These are phyloP conservation scores for Hipposideros larvatus DNA, from an alignment of 2,797 vertebrate genomes.

Conservation along the genomic window DNA sequence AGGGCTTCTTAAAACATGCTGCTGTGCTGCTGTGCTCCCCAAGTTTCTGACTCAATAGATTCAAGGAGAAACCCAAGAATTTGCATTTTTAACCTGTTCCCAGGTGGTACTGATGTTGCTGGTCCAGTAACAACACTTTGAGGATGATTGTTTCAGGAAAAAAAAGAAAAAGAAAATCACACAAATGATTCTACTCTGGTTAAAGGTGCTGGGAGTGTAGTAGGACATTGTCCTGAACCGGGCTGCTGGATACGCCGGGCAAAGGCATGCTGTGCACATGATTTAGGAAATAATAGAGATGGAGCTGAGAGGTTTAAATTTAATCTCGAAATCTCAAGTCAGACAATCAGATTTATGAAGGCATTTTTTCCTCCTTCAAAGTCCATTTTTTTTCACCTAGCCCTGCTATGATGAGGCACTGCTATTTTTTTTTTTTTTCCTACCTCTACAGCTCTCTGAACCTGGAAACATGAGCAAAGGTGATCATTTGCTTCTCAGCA, in stretches of 20 bases:
- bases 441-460: not conserved
- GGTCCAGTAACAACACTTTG: not conserved
- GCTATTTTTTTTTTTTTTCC: not conserved
- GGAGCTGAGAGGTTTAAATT: not conserved
- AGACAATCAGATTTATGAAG: not conserved
- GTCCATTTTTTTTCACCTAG: not conserved
- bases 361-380: not conserved
- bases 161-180: not conserved
- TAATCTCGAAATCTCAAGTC: not conserved
- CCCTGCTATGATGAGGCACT: not conserved
- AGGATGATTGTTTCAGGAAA: not conserved
- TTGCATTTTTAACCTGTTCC: not conserved
- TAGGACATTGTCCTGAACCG: not conserved
- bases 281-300: not conserved
- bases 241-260: not conserved
- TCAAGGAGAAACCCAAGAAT: not conserved
- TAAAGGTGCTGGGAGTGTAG: not conserved
- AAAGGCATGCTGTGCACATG: not conserved
- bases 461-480: constrained; percentile 32
- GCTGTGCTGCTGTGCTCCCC: rapidly evolving
- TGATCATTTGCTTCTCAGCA: constrained; percentile 68
- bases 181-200: not conserved
- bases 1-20: not conserved
- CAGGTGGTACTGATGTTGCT: not conserved
- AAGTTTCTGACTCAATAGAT: not conserved